Conservation (phyloP, 1,140 invertebrate species). For the Brevipalpus yothersi region DNA sequence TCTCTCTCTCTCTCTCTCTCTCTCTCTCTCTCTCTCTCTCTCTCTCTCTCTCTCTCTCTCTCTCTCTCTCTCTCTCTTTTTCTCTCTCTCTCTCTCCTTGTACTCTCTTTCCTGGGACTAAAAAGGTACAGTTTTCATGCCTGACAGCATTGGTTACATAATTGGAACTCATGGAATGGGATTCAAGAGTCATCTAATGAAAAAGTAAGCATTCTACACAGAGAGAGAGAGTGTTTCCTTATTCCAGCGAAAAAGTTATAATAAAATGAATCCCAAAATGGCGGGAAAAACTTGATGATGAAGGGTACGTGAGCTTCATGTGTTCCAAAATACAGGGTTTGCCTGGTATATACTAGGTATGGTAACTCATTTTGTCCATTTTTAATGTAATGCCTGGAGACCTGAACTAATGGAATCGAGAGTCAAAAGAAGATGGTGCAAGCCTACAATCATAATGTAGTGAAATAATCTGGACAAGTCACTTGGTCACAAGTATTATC, state of each 20-base stretch:
- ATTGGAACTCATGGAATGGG: conserved; percentile 51
- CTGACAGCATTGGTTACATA: conserved; percentile 53
- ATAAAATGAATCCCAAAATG: no score
- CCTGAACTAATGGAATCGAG: no score
- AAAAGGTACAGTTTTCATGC: conserved; percentile 49
- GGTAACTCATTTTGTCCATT: no score
- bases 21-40: neutral
- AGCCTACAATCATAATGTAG: no score
- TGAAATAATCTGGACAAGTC: no score
- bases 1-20: neutral
- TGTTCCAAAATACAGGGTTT: no score
- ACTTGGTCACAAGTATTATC: no score
- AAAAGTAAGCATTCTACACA: neutral
- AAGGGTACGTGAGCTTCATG: no score
- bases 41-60: neutral
- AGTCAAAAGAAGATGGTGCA: no score
- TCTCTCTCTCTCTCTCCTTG: neutral
- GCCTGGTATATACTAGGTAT: no score
- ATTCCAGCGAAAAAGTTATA: neutral
- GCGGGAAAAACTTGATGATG: no score
- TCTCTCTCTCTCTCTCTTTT: neutral
- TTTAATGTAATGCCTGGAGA: no score
- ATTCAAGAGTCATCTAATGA: conserved; percentile 12
- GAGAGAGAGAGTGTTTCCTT: neutral
- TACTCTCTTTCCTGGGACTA: neutral